Evolutionary conservation across 2,113 vertebrate species (phyloP), one percentile per base, ranked within the genome.

Genomic region (Lathamus discolor): DNA sequence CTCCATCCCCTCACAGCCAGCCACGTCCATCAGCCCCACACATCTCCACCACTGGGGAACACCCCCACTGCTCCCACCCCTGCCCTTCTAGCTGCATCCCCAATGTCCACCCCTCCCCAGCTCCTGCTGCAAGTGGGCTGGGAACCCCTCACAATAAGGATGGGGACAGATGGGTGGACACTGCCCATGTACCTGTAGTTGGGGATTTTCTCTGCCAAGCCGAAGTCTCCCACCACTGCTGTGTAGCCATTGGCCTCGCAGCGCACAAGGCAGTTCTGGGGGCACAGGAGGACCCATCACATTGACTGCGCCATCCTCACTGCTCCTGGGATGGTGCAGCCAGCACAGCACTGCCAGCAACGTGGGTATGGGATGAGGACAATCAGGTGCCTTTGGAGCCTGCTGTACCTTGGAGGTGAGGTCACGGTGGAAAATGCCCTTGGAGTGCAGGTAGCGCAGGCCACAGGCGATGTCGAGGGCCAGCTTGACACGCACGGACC

Each of bases 161-260:
- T 43, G 31, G 59, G 33, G 73, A 81, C 8, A 3, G 88, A 31
- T 1, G 11, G 17, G n/a, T 29, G 49, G 37, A 35, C 2, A 11
- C 46, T 51, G 44, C 74, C 44, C 43, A 94, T 95, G 61, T 51
- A 99, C 99, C 99, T 99, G 97, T 99, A 99, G 57, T 98, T 98
- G 15, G 99, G 99, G 84, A 99, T 99, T 98, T 99, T 99, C 97
- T 99, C 99, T 0, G 99, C 99, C 97, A 99, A 98, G 64, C 99
- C 99, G 0, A 99, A 99, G 97, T 99, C 99, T 44, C 98, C 99
- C 82, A 99, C 99, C 27, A 99, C 99, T 39, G 98, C 99, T 0
- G 98, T 99, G 97, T 99, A 99, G 22, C 95, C 88, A 7, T 83
- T 97, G 23, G 97, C 98, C 52, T 99, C 99, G 81, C 98, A 98